Evolutionary conservation across 2,888 invertebrate genomes (phyloP).

Genomic region (Microdon myrmicae): DNA sequence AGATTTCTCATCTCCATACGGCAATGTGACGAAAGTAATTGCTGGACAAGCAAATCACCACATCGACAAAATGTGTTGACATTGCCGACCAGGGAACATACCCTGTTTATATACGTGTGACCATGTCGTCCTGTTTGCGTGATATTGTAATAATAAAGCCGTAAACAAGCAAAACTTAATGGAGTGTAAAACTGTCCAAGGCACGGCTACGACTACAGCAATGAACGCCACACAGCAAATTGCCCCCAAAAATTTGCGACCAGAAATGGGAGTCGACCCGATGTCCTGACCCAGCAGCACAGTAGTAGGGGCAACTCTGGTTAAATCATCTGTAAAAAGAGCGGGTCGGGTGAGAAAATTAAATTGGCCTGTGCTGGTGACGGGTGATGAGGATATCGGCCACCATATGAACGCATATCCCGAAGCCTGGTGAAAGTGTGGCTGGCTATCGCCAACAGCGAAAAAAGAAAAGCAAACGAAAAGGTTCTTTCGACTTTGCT

Average conservation of each 20-base stretch:
- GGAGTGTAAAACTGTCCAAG: slow-evolving; percentile 63
- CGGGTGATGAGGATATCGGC: not conserved
- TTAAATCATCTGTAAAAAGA: slow-evolving; percentile 63
- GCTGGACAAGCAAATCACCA: slow-evolving; percentile 40
- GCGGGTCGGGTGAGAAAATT: slow-evolving; percentile 63
- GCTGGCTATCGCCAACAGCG: not conserved
- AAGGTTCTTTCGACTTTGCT: too few relatives aligned
- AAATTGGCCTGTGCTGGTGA: slow-evolving; percentile 59
- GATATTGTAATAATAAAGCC: slow-evolving; percentile 48
- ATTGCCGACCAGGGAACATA: not conserved
- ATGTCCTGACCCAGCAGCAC: slow-evolving; percentile 2
- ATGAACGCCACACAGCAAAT: slow-evolving; percentile 50
- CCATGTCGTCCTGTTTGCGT: too few relatives aligned
- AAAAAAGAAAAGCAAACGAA: slow-evolving; percentile 7
- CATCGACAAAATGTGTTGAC: slow-evolving; percentile 9
- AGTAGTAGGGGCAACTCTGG: slow-evolving; percentile 32
- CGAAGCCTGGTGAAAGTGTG: not conserved
- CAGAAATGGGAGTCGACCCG: slow-evolving; percentile 21
- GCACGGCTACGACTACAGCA: slow-evolving; percentile 21
- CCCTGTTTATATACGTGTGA: too few relatives aligned
- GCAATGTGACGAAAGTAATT: slow-evolving; percentile 46
- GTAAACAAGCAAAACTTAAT: slow-evolving; percentile 57
- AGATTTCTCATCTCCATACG: slow-evolving; percentile 44
- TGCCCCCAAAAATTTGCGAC: slow-evolving; percentile 55
- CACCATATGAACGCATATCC: slow-evolving; percentile 19